Evolutionary conservation across 2,797 vertebrate genomes (phyloP), one percentile per base, ranked within the genome.

Genomic region (Alcedo quadribrachys): DNA sequence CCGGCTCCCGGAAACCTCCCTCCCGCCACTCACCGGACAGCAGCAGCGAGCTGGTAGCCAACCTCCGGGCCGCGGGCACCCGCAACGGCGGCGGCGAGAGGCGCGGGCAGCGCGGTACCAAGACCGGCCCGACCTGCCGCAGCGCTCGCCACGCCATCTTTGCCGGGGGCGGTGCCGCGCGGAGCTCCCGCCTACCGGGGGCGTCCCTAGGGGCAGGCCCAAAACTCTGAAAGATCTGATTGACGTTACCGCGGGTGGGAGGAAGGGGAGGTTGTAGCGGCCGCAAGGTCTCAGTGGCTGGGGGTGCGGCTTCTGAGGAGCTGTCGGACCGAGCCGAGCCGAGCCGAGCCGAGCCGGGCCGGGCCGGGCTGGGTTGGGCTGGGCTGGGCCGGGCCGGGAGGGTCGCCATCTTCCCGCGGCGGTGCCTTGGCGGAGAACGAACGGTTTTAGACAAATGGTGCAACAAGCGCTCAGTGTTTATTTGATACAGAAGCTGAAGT

Each of bases 71-170:
- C 45, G 30, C 40, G 15, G 35, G 30, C 45, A 45, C 35, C 70
- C 50, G 61, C 60, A 6, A 35, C 25, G 30, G n/a, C 27, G 12
- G 25, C 51, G 25, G 76, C 53, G 76, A 28, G 19, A 83, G 17
- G n/a, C 25, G 70, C n/a, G 79, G 45, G 45, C 83, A 89, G 51
- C 79, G 61, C 70, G 90, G 70, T 45, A 13, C 79, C 80, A 89
- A 8, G 2, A 63, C 75, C 77, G 55, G 55, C 79, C 87, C 90
- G 5, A 84, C 66, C 28, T 46, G 48, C 87, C 75, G 12, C 17
- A 92, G 4, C 67, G 67, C 57, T 33, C 80, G 50, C 86, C 74
- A 92, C 93, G 93, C 93, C 93, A 92, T 92, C 93, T 92, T 90
- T 78, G 83, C 60, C 8, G 28, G 68, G 55, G 42, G 60, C 75